Evolutionary conservation across 1,140 invertebrate genomes (phyloP), one percentile per base, ranked within the genome.

Genomic region (Lasaia peninsularis): DNA sequence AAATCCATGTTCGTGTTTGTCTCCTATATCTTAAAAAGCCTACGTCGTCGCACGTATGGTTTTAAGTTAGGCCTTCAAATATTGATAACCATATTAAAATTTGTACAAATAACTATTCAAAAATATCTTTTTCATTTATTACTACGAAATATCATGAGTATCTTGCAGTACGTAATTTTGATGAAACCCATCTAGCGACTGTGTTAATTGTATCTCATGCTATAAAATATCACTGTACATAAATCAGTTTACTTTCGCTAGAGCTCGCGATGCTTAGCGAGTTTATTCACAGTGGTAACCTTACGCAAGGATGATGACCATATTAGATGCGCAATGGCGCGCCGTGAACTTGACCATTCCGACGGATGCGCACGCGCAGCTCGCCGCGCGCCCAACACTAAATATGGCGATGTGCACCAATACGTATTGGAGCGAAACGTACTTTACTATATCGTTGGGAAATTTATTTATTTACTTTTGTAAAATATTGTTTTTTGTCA

Each of bases 331-430:
- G 56, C 50, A 58, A 50, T 14, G 18, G 32, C 34, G 57, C 65
- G 58, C 75, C 73, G 59, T 84, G 78, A 84, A 81, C 80, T 84
- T 84, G 80, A 81, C 78, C 80, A 73, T 63, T 75, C 63, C 61
- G 58, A 31, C 67, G 67, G 75, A 78, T 78, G 78, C 70, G 72
- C 62, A 56, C 58, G 65, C 60, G 71, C 67, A 65, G 40, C 33
- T 18, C 33, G 20, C 60, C 69, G 76, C 64, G 72, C 69, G 65
- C 58, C 60, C 64, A 65, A 73, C 69, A 67, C 64, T 63, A 52
- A 71, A 72, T 63, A 62, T 56, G 63, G 63, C 52, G 50, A 65
- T 60, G 55, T 56, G 60, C 65, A 60, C 56, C 54, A 54, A 58
- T 60, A 37, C 58, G 48, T 31, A 58, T 50, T 65, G 60, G 53